phyloP scores from a whole-genome alignment of 2,113 vertebrate species.

The Pontoporia blainvillei region DNA sequence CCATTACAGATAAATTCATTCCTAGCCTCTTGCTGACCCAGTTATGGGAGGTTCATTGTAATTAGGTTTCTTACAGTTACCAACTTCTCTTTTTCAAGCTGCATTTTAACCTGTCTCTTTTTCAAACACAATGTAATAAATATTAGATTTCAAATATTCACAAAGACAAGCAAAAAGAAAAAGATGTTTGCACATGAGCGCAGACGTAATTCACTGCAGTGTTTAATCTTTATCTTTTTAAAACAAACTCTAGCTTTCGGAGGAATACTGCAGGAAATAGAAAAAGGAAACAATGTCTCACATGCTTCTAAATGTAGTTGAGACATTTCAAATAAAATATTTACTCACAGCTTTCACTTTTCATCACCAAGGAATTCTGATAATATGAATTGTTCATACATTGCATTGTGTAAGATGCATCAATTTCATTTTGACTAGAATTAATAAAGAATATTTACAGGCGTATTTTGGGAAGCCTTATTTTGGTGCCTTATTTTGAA shows the following conservation, averaged over 20 bases:
- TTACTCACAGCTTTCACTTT: neutral
- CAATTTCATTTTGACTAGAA: neutral
- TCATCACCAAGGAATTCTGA: neutral
- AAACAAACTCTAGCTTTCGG: slow-evolving; percentile 43
- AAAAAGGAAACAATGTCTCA: slow-evolving; percentile 9
- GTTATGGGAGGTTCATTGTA: neutral
- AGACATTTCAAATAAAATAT: neutral
- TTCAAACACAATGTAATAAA: slow-evolving; percentile 31
- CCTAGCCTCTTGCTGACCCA: neutral
- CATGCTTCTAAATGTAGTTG: neutral
- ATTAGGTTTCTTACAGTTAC: neutral
- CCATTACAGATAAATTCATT: neutral
- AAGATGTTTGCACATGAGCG: neutral
- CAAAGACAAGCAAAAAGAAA: slow-evolving; percentile 5
- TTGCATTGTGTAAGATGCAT: neutral
- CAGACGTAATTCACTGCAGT: neutral
- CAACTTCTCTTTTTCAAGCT: neutral
- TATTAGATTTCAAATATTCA: slow-evolving; percentile 11
- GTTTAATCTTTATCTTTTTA: slow-evolving; percentile 48
- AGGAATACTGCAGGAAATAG: slow-evolving; percentile 18
- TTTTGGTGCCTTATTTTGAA: neutral
- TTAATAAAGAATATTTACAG: neutral
- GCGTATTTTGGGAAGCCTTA: neutral
- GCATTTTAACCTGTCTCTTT: neutral
- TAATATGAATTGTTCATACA: neutral